Base-by-base conservation (phyloP, 2,888 invertebrate genomes). In the Sthenelais limicola region DNA sequence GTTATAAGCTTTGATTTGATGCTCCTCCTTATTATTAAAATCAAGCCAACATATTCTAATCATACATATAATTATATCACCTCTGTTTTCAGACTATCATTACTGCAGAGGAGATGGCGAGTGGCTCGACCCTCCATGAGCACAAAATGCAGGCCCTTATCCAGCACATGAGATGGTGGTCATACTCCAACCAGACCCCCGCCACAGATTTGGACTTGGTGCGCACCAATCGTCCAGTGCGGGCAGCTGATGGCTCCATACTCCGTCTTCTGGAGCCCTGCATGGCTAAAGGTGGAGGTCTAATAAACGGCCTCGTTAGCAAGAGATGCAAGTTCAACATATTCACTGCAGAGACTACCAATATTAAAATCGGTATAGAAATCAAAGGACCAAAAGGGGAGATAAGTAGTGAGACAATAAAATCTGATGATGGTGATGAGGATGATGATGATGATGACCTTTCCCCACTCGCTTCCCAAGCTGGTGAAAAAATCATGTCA, bases 271-370 rank as follows among this genome's bases (percentile, higher is more conserved):
- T 28, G 1, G 70, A 70, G n/a, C 38, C 71, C 3, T 71, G 71
- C 21, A 38, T 56, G 9, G 71, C 71, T 33, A 71, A 71, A 49
- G 62, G 62, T 35, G 54, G 56, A 28, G 87, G 87, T 2, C 73
- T 87, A 32, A 79, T 80, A 4, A 82, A 82, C n/a, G 87, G 84
- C 2, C 82, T 86, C 51, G 82, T 83, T 21, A 85, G 85, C n/a
- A 80, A 83, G 51, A 82, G 81, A 74, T 81, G 85, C 21, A 82
- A 83, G 75, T 87, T 87, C 74, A 83, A 82, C 54, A 80, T 87
- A 79, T 68, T 74, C 80, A 9, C 56, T 26, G 28, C 38, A 12
- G 35, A 32, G 18, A 35, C 18, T n/a, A 52, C 70, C 5, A 38
- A 47, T 28, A 24, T 73, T 1, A 58, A 68, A 38, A 15, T 62